Percentiles rank a stretch among this genome's conserved stretches.
phyloP scores from a whole-genome alignment of 2,797 vertebrate species.

The Zenarchopterus dispar region DNA sequence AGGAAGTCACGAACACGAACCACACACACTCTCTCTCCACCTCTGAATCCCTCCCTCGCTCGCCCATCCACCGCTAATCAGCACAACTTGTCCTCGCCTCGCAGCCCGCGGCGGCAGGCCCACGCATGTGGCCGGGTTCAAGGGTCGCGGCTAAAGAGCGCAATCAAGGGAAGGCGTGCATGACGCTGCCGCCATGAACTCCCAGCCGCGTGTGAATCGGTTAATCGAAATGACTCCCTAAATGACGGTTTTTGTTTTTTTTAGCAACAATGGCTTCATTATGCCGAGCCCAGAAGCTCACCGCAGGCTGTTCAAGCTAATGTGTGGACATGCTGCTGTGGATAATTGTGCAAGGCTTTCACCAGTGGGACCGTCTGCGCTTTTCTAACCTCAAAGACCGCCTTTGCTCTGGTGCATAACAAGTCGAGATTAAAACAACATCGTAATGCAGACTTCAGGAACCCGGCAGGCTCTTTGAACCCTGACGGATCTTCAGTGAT shows the following conservation, averaged over 20 bases:
- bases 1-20: constrained; percentile 67
- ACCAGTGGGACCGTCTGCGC: constrained; percentile 12
- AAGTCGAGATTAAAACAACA: constrained; percentile 46
- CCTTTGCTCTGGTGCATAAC: constrained; percentile 31
- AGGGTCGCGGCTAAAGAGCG: constrained; percentile 35
- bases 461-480: too few species aligned
- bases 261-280: constrained; percentile 52
- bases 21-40: constrained; percentile 15
- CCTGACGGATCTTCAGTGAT: too few species aligned
- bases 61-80: constrained; percentile 59
- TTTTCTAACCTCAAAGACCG: constrained; percentile 20
- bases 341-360: constrained; percentile 26
- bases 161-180: constrained; percentile 38
- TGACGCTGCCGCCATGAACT: constrained; percentile 33
- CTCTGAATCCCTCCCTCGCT: constrained; percentile 49
- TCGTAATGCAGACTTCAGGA: constrained; percentile 29
- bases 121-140: constrained; percentile 25
- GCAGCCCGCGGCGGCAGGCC: constrained; percentile 42
- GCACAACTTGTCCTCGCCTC: constrained; percentile 65
- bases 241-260: too few species aligned
- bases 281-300: constrained; percentile 43
- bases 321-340: constrained; percentile 19
- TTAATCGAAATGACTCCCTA: constrained; percentile 38
- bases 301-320: constrained; percentile 37
- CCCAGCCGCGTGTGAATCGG: constrained; percentile 34